A percentile compares a stretch with the other conserved stretches of the same genome.
These are phyloP conservation scores for Nyctibius bracteatus DNA, from an alignment of 2,113 vertebrate species.

Conservation along the genomic window DNA sequence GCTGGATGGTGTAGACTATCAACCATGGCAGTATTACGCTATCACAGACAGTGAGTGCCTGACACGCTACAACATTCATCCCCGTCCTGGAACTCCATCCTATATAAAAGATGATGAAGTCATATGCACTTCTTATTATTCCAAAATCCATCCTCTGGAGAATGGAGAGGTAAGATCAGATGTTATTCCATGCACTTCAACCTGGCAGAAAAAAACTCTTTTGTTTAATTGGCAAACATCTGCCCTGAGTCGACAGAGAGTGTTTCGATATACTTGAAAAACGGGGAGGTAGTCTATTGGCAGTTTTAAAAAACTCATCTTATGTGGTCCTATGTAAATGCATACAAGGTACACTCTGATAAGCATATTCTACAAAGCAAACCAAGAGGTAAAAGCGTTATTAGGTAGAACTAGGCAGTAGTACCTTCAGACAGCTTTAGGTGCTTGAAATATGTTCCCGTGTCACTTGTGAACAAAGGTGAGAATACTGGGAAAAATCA, in stretches of 20 bases:
- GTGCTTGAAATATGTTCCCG: neutral
- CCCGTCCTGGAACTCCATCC: slow-evolving; percentile 86
- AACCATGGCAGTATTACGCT: slow-evolving; percentile 95
- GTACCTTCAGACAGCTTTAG: neutral
- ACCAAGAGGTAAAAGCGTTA: neutral
- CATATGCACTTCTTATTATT: slow-evolving; percentile 97
- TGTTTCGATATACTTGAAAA: neutral
- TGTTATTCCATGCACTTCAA: neutral
- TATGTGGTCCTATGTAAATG: neutral
- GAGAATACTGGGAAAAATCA: neutral
- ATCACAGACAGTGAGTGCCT: slow-evolving; percentile 93
- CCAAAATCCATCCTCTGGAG: slow-evolving; percentile 94
- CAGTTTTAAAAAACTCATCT: neutral
- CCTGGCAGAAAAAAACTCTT: fast-evolving
- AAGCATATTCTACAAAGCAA: neutral
- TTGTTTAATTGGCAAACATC: neutral
- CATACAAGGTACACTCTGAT: neutral
- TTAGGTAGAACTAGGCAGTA: neutral
- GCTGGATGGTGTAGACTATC: slow-evolving; percentile 80
- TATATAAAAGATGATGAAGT: slow-evolving; percentile 92
- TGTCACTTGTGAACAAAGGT: neutral
- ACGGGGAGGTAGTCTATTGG: neutral
- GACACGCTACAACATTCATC: slow-evolving; percentile 86
- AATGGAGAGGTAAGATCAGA: slow-evolving; percentile 92
- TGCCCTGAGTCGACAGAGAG: neutral